Evolutionary conservation across 1,140 invertebrate genomes (phyloP).

Genomic region (Ceratina australensis): DNA sequence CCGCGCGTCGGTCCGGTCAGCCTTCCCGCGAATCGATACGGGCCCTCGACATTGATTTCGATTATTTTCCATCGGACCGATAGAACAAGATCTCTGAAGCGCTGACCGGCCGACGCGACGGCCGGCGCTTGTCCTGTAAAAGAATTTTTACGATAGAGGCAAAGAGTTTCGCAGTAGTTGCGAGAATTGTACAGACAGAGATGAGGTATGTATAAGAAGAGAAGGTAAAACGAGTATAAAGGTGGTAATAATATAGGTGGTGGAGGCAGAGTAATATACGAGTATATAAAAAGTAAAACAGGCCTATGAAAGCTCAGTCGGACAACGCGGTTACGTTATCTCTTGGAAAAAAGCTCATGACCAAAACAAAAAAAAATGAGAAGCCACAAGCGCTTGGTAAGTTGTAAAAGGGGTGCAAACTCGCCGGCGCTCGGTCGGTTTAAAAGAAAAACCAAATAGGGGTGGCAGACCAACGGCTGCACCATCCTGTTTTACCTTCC

Average conservation of each 20-base stretch:
- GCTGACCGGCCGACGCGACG: conserved; percentile 54
- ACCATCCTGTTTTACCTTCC: conserved; percentile 79
- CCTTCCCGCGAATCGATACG: conserved; percentile 29
- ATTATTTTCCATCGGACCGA: too few species aligned
- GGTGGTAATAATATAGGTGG: conserved; percentile 6
- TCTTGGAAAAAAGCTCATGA: conserved; percentile 69
- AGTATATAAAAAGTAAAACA: conserved; percentile 41
- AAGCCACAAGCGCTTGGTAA: conserved; percentile 75
- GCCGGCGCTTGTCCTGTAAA: conserved; percentile 53
- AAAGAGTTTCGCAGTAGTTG: not conserved
- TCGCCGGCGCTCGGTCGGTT: conserved; percentile 72
- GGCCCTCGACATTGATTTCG: too few species aligned
- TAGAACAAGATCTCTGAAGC: conserved; percentile 4
- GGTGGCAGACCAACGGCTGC: conserved; percentile 54
- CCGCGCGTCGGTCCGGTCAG: conserved; percentile 45
- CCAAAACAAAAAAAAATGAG: conserved; percentile 54
- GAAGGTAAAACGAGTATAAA: conserved; percentile 21
- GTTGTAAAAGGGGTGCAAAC: conserved; percentile 73
- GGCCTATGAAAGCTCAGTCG: conserved; percentile 66
- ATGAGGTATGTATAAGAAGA: not conserved
- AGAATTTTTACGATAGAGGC: conserved; percentile 17
- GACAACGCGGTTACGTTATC: conserved; percentile 58
- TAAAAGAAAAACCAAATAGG: conserved; percentile 57
- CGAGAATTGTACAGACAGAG: not conserved
- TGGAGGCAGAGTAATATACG: conserved; percentile 21